Evolutionary conservation across 2,113 vertebrate species (phyloP).

Genomic region (Progne subis): DNA sequence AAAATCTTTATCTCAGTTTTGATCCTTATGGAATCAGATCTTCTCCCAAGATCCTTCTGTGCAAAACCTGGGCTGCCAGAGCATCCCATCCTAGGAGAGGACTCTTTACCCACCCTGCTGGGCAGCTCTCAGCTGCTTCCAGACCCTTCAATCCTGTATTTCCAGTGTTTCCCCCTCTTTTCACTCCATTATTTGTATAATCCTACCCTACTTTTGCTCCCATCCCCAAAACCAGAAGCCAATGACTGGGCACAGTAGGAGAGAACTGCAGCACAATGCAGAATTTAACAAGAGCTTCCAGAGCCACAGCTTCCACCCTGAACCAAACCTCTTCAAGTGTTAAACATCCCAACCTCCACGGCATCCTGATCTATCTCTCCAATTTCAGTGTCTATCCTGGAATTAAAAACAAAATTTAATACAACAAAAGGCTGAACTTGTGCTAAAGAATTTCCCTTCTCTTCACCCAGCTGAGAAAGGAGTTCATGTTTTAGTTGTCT

Average conservation of each 20-base stretch:
- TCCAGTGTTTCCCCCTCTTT: neutral
- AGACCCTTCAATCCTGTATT: neutral
- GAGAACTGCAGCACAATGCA: neutral
- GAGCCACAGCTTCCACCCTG: neutral
- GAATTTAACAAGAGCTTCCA: neutral
- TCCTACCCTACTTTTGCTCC: neutral
- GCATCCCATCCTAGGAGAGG: neutral
- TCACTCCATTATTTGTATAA: neutral
- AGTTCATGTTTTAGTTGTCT: neutral
- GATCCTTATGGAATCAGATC: neutral
- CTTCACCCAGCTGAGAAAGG: neutral
- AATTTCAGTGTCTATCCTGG: neutral
- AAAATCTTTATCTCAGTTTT: neutral
- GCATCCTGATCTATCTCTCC: neutral
- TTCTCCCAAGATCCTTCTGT: neutral
- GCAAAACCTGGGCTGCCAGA: neutral
- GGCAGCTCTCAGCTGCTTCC: neutral
- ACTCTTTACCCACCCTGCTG: accelerated
- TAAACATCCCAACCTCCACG: neutral
- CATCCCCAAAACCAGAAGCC: neutral
- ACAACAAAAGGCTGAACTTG: neutral
- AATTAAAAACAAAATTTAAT: neutral
- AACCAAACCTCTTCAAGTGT: neutral
- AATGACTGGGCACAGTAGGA: neutral
- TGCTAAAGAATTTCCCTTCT: neutral